Evolutionary conservation across 2,113 vertebrate species (phyloP), one percentile per base, ranked within the genome.

Genomic region (Ctenodactylus gundi): DNA sequence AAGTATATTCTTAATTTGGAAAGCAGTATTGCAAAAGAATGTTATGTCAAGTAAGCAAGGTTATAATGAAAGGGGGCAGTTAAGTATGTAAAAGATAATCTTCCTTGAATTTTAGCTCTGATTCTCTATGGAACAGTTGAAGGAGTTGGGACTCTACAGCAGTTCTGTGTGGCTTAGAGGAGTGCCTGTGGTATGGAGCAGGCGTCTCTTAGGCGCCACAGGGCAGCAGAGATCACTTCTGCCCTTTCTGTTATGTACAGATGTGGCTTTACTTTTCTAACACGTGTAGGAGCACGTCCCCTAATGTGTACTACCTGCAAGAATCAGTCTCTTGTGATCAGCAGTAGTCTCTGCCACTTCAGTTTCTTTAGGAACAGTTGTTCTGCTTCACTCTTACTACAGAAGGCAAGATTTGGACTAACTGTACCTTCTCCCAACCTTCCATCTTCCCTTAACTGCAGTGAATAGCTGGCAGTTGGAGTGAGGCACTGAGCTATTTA

Each of bases 71-170:
- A 93, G 73, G 25, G 53, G 17, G 20, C 36, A 53, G 18, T 95
- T 85, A 85, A 86, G 3, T 83, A 80, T n/a, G n/a, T 34, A 88
- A 78, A 85, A 51, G 72, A 84, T 68, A 80, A 31, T 90, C 70
- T 92, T 90, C 58, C 39, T 93, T 62, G n/a, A 58, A 49, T 86
- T 94, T 95, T 76, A 85, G 46, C 81, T 41, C 44, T 87, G 23
- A 31, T 94, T 91, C 18, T 93, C 53, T 81, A 21, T 55, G 44
- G 57, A 53, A 27, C 13, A 87, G 41, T 80, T 60, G 64, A 76
- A 80, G 51, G 80, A 27, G 17, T 39, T 84, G 41, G 44, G 93
- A n/a, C 36, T 36, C 70, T 91, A 15, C 14, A 44, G 67, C 25
- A 85, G 72, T 60, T 88, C 65, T 18, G 0, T 62, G 5, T 31